A percentile compares a stretch with the other conserved stretches of the same genome.
Evolutionary conservation across 2,888 invertebrate genomes (phyloP).

Genomic region (Loripinus fragilis): DNA sequence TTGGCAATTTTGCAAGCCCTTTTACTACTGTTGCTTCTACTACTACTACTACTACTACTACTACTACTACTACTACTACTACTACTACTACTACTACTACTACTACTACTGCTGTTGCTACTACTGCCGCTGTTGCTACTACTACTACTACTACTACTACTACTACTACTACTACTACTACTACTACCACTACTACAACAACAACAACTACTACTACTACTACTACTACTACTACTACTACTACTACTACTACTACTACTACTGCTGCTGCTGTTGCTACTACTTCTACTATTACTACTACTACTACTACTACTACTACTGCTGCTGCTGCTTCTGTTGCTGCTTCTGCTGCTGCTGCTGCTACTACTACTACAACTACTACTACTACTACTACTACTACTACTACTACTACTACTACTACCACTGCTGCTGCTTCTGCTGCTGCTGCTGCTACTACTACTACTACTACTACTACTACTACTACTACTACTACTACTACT

Average conservation of each 20-base stretch:
- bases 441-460: not conserved
- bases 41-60: not conserved
- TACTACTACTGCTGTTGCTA: not conserved
- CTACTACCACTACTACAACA: not conserved
- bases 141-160: not conserved
- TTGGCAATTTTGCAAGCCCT: too few relatives aligned
- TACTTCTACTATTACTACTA: not conserved
- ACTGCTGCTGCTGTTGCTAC: not conserved
- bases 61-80: not conserved
- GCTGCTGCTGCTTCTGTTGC: too few relatives aligned
- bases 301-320: conserved; percentile 23
- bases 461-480: conserved; percentile 17
- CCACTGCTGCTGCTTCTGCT: too few relatives aligned
- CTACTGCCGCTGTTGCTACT: not conserved
- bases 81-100: not conserved
- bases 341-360: too few relatives aligned
- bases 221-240: not conserved
- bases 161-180: not conserved
- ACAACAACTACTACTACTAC: not conserved
- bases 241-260: not conserved
- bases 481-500: conserved; percentile 24
- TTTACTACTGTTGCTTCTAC: too few relatives aligned
- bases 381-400: conserved; percentile 1
- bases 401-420: conserved; percentile 4
- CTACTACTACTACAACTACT: conserved; percentile 23